Evolutionary conservation across 2,113 vertebrate species (phyloP), one percentile per base, ranked within the genome.

Genomic region (Hemiscyllium ocellatum): DNA sequence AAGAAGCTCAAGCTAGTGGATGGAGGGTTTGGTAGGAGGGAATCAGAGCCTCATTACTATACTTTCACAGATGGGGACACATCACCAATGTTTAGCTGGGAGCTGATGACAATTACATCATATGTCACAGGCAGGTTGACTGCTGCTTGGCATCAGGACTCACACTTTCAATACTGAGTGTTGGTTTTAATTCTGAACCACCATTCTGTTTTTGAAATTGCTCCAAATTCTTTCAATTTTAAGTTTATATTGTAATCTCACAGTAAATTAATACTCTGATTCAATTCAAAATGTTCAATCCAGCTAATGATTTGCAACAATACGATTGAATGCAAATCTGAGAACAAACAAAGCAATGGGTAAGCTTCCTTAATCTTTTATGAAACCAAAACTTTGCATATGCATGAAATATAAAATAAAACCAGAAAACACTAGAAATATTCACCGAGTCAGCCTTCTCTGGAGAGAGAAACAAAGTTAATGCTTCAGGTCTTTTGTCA

Each of bases 101-200:
- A 95, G 52, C 69, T 94, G 91, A 95, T 95, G 93, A 94, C 91
- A 94, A 70, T 94, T 69, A 94, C 37, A 47, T 94, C 66, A 69
- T 72, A 47, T 95, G n/a, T 50, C 66, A 70, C 42, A 19, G 47
- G 69, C 94, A 95, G 68, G 69, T 76, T 72, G 42, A 95, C 47
- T 72, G 22, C 47, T 72, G 37, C 93, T 68, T 19, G 15, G 66
- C 13, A 6, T 24, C 69, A 90, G 52, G 26, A 95, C 42, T 72
- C 68, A 70, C 66, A 13, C 89, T n/a, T 37, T 72, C 68, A 70
- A 72, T 42, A 52, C 22, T 42, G 47, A 95, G 42, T 24, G 24
- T 24, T 95, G 94, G 47, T 72, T 69, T 95, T 12, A 95, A 72
- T 50, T 52, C 47, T 72, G 47, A 95, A 29, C 70, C 94, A 95